Conservation (phyloP, 2,797 vertebrate genomes). For the Pangasius krempfi region DNA sequence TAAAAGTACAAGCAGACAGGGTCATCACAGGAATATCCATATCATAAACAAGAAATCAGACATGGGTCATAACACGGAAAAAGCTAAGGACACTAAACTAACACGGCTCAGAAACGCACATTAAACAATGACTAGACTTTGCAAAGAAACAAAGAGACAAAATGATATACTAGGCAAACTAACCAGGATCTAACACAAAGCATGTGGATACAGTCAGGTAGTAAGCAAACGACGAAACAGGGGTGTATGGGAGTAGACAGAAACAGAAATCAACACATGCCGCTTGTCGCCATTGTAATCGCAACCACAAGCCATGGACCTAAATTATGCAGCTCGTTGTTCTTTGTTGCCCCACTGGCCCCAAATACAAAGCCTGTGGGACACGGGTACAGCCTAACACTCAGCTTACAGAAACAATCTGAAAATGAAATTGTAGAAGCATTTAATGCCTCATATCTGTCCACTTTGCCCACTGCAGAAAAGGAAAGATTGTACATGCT, state of each 20-base stretch:
- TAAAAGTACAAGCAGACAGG: neutral
- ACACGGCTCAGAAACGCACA: neutral
- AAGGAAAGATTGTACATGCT: neutral
- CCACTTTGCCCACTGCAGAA: neutral
- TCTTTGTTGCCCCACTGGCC: neutral
- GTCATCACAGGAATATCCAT: neutral
- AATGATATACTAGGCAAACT: neutral
- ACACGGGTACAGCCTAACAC: neutral
- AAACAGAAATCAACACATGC: neutral
- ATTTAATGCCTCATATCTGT: neutral
- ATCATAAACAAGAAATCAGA: neutral
- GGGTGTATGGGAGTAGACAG: neutral
- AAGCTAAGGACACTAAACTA: neutral
- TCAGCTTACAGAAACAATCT: neutral
- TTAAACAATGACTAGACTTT: neutral
- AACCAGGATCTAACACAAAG: neutral
- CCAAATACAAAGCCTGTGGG: neutral
- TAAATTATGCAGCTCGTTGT: neutral
- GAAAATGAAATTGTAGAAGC: neutral
- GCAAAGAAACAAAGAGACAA: neutral
- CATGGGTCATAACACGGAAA: neutral
- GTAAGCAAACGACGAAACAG: neutral
- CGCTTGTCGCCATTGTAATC: neutral
- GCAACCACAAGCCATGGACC: neutral
- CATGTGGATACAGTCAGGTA: neutral